Evolutionary conservation across 2,888 invertebrate genomes (phyloP).

Genomic region (Ernsta delagoae): DNA sequence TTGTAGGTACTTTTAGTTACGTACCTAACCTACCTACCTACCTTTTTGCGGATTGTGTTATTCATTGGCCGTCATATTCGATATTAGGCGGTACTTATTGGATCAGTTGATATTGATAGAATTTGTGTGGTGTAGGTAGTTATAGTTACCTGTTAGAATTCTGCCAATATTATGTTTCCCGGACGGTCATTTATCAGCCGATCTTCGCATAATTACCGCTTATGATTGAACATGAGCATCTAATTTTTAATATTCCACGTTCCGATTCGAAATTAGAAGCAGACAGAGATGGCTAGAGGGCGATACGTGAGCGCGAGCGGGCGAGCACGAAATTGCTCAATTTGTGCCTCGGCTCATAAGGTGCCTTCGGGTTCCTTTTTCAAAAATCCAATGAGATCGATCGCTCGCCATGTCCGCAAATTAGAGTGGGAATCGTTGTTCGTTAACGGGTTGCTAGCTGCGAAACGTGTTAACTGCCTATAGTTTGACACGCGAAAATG

Average conservation of each 20-base stretch:
- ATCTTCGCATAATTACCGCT: conserved; percentile 26
- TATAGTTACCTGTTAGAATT: too few species aligned
- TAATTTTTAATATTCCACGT: conserved; percentile 67
- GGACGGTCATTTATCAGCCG: conserved; percentile 5
- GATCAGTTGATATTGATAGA: too few species aligned
- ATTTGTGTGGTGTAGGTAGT: too few species aligned
- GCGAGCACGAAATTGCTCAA: conserved; percentile 80
- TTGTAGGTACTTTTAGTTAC: too few species aligned
- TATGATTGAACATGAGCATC: conserved; percentile 50
- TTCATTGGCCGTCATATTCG: neutral
- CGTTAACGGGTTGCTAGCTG: conserved; percentile 60
- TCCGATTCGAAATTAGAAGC: conserved; percentile 55
- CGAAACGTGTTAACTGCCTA: conserved; percentile 53
- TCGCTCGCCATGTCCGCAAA: conserved; percentile 83
- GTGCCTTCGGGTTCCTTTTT: conserved; percentile 74
- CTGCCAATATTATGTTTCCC: neutral
- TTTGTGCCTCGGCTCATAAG: conserved; percentile 77
- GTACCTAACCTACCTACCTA: too few species aligned
- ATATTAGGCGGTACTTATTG: too few species aligned
- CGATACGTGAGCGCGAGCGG: conserved; percentile 58
- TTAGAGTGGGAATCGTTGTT: conserved; percentile 82
- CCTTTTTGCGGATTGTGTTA: too few species aligned
- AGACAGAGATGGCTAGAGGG: conserved; percentile 42
- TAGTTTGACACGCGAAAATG: conserved; percentile 40
- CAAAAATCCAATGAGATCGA: conserved; percentile 83